phyloP scores from a whole-genome alignment of 2,888 invertebrate species.

The Entomobrya proxima region DNA sequence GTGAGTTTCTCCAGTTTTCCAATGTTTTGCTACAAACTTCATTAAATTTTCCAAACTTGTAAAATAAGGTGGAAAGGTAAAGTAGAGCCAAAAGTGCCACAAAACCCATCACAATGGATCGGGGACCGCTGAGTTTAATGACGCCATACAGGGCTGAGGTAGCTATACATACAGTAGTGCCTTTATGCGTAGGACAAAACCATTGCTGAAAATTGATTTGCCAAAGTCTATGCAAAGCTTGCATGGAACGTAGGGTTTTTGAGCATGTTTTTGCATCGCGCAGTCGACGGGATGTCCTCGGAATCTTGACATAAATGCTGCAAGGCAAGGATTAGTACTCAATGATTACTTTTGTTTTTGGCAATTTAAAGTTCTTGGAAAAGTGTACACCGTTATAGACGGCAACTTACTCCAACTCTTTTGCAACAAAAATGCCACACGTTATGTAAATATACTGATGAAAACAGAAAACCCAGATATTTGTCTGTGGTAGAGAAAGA shows the following conservation, averaged over 20 bases:
- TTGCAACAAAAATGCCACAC: conserved; percentile 9
- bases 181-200: conserved; percentile 50
- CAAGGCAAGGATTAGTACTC: neutral
- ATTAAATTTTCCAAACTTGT: conserved; percentile 50
- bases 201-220: conserved; percentile 34
- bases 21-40: neutral
- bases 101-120: conserved; percentile 42
- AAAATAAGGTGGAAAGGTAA: conserved; percentile 37
- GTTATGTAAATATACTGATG: conserved; percentile 43
- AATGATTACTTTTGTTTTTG: neutral
- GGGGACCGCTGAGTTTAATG: conserved; percentile 36
- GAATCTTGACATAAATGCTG: conserved; percentile 26
- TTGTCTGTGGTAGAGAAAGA: conserved; percentile 34
- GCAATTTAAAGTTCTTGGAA: neutral
- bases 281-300: neutral
- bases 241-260: conserved; percentile 10
- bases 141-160: conserved; percentile 40
- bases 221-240: conserved; percentile 48
- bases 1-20: conserved; percentile 31
- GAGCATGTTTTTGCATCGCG: neutral
- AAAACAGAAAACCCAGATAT: conserved; percentile 48
- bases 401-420: conserved; percentile 50
- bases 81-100: conserved; percentile 16
- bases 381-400: neutral
- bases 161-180: neutral